A percentile compares a stretch with the other conserved stretches of the same genome.
Conservation (phyloP, 2,113 vertebrate species). For the Thalassarche chlororhynchos region DNA sequence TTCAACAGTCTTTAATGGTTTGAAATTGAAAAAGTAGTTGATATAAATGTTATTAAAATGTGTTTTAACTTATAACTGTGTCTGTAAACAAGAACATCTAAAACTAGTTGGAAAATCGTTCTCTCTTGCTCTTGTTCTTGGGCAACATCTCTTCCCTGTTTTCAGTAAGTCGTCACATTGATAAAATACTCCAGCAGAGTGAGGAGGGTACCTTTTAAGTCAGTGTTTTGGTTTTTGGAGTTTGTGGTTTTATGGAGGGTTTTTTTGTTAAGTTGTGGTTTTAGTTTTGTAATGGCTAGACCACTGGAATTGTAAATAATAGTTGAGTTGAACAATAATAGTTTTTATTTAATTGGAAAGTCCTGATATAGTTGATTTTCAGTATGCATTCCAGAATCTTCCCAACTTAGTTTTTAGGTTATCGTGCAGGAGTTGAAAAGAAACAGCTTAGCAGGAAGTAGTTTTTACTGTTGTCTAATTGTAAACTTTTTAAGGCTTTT, state of each 20-base stretch:
- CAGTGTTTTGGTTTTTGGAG: background rate
- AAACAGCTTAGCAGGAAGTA: background rate
- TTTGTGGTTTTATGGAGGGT: background rate
- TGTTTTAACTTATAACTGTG: background rate
- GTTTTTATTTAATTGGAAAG: background rate
- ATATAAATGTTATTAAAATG: background rate
- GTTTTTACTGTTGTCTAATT: background rate
- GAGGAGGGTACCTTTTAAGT: background rate
- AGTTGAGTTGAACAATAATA: background rate
- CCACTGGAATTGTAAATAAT: background rate
- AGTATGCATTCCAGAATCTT: background rate
- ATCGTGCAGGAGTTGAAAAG: background rate
- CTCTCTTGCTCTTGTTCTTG: background rate
- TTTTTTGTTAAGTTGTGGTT: background rate
- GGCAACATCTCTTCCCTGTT: background rate
- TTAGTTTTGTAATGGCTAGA: background rate
- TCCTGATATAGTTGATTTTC: background rate
- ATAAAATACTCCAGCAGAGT: background rate
- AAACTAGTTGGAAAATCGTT: background rate
- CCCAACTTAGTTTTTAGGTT: background rate
- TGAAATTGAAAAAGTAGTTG: background rate
- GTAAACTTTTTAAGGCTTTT: background rate
- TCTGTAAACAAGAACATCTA: background rate
- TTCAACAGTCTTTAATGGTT: background rate
- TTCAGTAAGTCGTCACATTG: background rate